phyloP scores from a whole-genome alignment of 2,797 vertebrate species.

The Amphiprion clarkii region DNA sequence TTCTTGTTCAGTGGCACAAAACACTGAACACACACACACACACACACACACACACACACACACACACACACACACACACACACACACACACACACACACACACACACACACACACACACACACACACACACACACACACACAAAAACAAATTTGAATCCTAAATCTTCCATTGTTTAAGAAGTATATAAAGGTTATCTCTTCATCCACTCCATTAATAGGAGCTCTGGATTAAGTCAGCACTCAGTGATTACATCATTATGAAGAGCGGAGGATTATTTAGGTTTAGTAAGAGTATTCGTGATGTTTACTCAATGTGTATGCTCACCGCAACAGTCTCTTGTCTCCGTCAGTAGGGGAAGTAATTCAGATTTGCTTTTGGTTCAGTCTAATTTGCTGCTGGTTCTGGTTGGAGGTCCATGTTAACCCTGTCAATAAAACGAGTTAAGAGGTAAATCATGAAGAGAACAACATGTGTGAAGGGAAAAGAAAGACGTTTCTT shows the following conservation, averaged over 20 bases:
- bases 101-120: too few species aligned
- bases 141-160: background rate
- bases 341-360: background rate
- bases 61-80: constrained; percentile 8
- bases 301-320: constrained; percentile 23
- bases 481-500: background rate
- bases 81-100: too few species aligned
- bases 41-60: constrained; percentile 3
- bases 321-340: constrained; percentile 19
- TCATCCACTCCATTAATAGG: constrained; percentile 10
- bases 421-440: background rate
- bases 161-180: constrained; percentile 11
- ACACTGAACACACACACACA: background rate
- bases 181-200: constrained; percentile 27
- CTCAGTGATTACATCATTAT: constrained; percentile 40
- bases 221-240: constrained; percentile 30
- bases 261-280: constrained; percentile 33
- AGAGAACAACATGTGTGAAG: background rate
- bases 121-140: constrained; percentile 10
- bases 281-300: constrained; percentile 14
- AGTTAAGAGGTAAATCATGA: background rate
- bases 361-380: constrained; percentile 4
- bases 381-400: constrained; percentile 8
- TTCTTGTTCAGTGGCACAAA: too few species aligned
- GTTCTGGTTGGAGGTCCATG: background rate